Base-by-base conservation (phyloP, 1,140 invertebrate species). In the Drosophila ananassae region DNA sequence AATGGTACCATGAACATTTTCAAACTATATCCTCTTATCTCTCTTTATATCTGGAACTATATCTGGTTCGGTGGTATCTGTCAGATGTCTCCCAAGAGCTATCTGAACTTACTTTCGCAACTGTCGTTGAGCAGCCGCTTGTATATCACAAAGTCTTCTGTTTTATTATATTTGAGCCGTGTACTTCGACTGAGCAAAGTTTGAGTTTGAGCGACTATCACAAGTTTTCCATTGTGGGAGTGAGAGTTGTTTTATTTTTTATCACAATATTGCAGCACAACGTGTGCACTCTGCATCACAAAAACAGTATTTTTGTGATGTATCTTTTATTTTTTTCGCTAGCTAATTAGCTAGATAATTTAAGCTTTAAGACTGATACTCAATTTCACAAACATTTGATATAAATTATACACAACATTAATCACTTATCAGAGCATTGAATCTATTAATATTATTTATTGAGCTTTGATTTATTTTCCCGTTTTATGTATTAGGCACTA, bases 1-100 rank as follows among this genome's bases (percentile, higher is more conserved):
- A 90, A 92, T 54, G 91, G 91, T 62, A 92, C 75, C 32, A 91
- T 92, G 58, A 92, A 92, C 91, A 92, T 92, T 25, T 74, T 63
- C 22, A 46, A 28, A 28, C 25, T 28, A 5, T 28, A 5, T 28
- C 30, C 54, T 0, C 3, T 22, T 3, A 4, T 28, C 34, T 44
- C 22, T 57, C 25, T 48, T 17, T 25, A 47, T 17, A 47, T 47
- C 6, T 47, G n/a, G 41, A 46, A 24, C 28, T n/a, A 58, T 21
- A 30, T 6, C 39, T 32, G 44, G 55, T 34, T 34, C 41, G 25
- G 21, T 22, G 10, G 24, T 22, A 30, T 57, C 52, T 58, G 0
- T 22, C 17, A 56, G 25, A 41, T 63, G 10, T 21, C 17, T 17
- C 21, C 10, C 30, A 28, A 46, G 30, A 24, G 32, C 58, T 39